Evolutionary conservation across 2,888 invertebrate species (phyloP).

Genomic region (Pseudeuparius sepicola): DNA sequence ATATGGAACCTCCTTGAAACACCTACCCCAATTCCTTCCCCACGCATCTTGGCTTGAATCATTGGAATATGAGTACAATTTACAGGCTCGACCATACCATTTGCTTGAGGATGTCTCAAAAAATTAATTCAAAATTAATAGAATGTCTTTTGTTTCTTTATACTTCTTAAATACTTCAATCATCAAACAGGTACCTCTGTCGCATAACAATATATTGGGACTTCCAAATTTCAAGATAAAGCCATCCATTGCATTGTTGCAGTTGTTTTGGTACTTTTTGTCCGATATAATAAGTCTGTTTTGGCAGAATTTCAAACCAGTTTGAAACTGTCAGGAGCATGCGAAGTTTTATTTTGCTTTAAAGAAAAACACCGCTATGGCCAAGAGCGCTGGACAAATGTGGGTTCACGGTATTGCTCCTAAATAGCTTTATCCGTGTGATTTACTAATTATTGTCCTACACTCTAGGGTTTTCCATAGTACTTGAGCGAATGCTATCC

Average conservation of each 20-base stretch:
- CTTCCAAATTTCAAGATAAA: constrained; percentile 21
- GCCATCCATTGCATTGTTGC: constrained; percentile 16
- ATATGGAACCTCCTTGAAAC: constrained; percentile 18
- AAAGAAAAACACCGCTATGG: too few relatives aligned
- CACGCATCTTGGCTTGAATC: constrained; percentile 10
- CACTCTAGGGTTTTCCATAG: too few relatives aligned
- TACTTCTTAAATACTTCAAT: constrained; percentile 5
- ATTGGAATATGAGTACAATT: too few relatives aligned
- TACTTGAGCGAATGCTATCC: too few relatives aligned
- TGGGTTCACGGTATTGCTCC: too few relatives aligned
- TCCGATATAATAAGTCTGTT: constrained; percentile 15
- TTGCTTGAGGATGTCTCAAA: constrained; percentile 22
- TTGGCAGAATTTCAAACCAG: too few relatives aligned
- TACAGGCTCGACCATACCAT: constrained; percentile 20
- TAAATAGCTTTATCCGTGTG: too few relatives aligned
- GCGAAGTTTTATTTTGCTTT: too few relatives aligned
- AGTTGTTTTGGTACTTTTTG: constrained; percentile 13
- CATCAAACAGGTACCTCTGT: constrained; percentile 18
- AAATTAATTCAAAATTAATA: constrained; percentile 19
- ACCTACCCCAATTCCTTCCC: constrained; percentile 13
- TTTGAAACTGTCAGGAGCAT: too few relatives aligned
- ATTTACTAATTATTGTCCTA: too few relatives aligned
- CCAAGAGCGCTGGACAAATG: too few relatives aligned
- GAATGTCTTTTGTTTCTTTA: constrained; percentile 16
- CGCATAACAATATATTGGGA: constrained; percentile 21